These are phyloP conservation scores for Liposcelis brunnea DNA, from an alignment of 2,888 invertebrate species.

Conservation along the genomic window DNA sequence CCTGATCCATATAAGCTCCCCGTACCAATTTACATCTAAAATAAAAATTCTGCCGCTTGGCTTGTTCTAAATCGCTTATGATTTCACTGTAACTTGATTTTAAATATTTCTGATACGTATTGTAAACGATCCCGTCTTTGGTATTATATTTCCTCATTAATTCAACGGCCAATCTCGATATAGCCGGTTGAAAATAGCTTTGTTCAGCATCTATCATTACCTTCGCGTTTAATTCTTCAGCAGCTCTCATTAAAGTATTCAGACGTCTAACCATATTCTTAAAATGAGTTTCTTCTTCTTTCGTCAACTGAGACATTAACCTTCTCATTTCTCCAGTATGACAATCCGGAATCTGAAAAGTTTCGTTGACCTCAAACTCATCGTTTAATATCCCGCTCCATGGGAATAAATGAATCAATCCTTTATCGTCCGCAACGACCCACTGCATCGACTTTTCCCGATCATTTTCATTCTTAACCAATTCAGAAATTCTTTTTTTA, in stretches of 20 bases:
- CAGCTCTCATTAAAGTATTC: slow-evolving; percentile 39
- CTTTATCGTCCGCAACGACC: slow-evolving; percentile 82
- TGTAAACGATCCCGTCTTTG: slow-evolving; percentile 77
- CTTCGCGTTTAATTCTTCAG: slow-evolving; percentile 78
- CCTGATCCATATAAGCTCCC: slow-evolving; percentile 97
- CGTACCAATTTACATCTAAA: slow-evolving; percentile 97
- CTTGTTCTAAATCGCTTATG: slow-evolving; percentile 84
- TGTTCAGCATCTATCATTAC: slow-evolving; percentile 99
- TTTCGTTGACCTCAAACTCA: slow-evolving; percentile 75
- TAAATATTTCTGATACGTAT: slow-evolving; percentile 97
- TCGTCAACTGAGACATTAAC: slow-evolving; percentile 70
- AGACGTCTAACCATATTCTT: slow-evolving; percentile 65
- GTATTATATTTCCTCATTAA: slow-evolving; percentile 95
- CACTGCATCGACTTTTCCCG: slow-evolving; percentile 68
- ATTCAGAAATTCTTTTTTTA: no score
- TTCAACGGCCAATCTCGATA: slow-evolving; percentile 89
- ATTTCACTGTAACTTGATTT: slow-evolving; percentile 78
- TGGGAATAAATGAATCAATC: slow-evolving; percentile 92
- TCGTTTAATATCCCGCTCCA: slow-evolving; percentile 96
- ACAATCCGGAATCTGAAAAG: slow-evolving; percentile 86
- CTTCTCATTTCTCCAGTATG: slow-evolving; percentile 84
- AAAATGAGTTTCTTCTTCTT: slow-evolving; percentile 92
- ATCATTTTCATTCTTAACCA: slow-evolving; percentile 13
- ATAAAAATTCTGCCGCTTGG: slow-evolving; percentile 87
- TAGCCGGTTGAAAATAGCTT: slow-evolving; percentile 98